A percentile compares a stretch with the other conserved stretches of the same genome.
phyloP scores from a whole-genome alignment of 1,140 invertebrate species.

The Watersipora subatra region DNA sequence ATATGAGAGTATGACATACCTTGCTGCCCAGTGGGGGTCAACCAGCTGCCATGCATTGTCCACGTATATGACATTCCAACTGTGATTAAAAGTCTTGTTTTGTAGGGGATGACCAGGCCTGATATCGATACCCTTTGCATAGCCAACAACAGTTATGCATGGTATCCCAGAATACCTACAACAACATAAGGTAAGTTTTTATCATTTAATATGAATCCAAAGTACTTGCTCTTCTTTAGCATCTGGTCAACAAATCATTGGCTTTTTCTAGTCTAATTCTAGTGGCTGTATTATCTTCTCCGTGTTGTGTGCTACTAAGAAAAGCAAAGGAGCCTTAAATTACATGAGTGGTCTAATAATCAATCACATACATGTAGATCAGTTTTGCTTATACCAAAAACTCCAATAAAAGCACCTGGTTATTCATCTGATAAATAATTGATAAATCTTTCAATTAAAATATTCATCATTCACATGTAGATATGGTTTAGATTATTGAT shows the following conservation, averaged over 20 bases:
- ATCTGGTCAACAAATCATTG: not conserved
- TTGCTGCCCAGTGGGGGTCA: constrained; percentile 39
- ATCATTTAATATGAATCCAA: not conserved
- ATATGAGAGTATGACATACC: constrained; percentile 23
- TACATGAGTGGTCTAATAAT: not conserved
- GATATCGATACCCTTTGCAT: constrained; percentile 94
- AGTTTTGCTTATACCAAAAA: no score
- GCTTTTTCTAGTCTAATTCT: not conserved
- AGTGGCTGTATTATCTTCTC: not conserved
- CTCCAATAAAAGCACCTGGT: no score
- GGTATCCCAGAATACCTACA: constrained; percentile 85
- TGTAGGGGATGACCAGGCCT: constrained; percentile 58
- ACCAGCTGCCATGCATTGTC: constrained; percentile 40
- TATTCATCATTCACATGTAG: no score
- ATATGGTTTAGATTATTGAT: no score
- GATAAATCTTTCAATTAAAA: no score
- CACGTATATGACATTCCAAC: constrained; percentile 39
- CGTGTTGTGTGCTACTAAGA: not conserved
- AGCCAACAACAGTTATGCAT: constrained; percentile 95
- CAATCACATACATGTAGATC: not conserved
- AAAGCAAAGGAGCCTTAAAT: not conserved
- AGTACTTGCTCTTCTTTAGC: not conserved
- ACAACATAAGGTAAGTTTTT: constrained; percentile 3
- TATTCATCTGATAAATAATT: no score
- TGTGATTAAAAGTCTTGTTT: constrained; percentile 36